phyloP scores from a whole-genome alignment of 2,113 vertebrate species.

The Mus pahari region DNA sequence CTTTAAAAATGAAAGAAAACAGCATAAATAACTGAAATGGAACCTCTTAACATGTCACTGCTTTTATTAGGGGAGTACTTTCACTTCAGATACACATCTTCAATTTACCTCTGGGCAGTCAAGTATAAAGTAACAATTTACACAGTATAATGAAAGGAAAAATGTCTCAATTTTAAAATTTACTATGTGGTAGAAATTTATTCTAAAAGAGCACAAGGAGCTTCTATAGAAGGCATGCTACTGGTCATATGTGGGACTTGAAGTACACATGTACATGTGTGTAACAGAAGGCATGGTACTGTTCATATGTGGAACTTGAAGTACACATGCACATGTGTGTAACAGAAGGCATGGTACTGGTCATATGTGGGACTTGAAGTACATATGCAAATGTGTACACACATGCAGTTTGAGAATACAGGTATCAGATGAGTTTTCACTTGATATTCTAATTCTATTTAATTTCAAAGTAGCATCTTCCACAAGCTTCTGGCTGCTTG shows the following conservation, averaged over 20 bases:
- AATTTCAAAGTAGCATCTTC: not conserved
- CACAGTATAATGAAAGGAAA: conserved; percentile 78
- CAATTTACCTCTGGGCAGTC: conserved; percentile 80
- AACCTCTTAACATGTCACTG: conserved; percentile 82
- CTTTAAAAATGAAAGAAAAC: conserved; percentile 81
- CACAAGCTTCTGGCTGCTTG: not conserved
- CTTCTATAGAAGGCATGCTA: not conserved
- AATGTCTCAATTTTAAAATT: conserved; percentile 75
- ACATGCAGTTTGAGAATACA: not conserved
- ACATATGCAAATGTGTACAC: not conserved
- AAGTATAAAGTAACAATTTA: conserved; percentile 80
- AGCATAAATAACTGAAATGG: conserved; percentile 81
- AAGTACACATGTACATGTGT: not conserved
- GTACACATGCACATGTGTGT: not conserved
- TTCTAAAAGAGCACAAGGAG: conserved; percentile 52
- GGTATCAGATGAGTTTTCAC: not conserved
- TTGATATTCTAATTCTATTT: conserved; percentile 6
- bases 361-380: conserved; percentile 29
- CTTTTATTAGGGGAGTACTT: conserved; percentile 79
- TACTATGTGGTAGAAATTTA: conserved; percentile 65
- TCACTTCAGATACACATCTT: conserved; percentile 78
- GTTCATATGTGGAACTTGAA: conserved; percentile 34
- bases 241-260: conserved; percentile 4
- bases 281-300: not conserved
- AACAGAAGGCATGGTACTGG: not conserved